Conservation (phyloP, 2,113 vertebrate species). For the Pitta sordida region DNA sequence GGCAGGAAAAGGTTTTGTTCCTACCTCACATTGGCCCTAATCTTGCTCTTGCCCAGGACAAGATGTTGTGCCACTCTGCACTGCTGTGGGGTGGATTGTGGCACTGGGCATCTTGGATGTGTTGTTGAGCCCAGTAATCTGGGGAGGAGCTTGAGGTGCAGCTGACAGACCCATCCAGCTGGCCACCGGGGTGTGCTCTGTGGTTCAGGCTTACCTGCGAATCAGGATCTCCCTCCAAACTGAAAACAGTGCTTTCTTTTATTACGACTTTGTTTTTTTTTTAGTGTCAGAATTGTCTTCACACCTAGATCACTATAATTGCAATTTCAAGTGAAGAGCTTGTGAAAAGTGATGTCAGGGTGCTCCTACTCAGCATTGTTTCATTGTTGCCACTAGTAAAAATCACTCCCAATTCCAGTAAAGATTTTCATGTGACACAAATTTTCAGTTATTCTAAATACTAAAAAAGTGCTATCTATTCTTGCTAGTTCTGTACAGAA, state of each 20-base stretch:
- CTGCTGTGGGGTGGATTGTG: neutral
- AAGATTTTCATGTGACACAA: neutral
- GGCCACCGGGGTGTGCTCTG: rapidly evolving
- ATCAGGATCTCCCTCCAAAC: neutral
- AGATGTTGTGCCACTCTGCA: neutral
- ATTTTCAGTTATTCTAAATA: neutral
- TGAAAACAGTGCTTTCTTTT: neutral
- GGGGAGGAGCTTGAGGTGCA: neutral
- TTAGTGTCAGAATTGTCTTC: neutral
- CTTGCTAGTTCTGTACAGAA: neutral
- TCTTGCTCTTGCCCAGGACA: neutral
- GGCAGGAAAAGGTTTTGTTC: neutral
- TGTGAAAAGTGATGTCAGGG: neutral
- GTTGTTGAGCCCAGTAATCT: neutral
- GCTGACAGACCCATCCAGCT: neutral
- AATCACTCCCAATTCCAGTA: neutral
- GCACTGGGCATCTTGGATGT: rapidly evolving
- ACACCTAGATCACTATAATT: neutral
- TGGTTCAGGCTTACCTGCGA: neutral
- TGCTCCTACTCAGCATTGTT: neutral
- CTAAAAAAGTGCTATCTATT: neutral
- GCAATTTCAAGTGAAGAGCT: neutral
- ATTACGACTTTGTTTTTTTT: neutral
- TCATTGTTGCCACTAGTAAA: neutral
- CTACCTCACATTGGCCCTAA: neutral